Conservation (phyloP, 2,113 vertebrate species). For the Percina caprodes region DNA sequence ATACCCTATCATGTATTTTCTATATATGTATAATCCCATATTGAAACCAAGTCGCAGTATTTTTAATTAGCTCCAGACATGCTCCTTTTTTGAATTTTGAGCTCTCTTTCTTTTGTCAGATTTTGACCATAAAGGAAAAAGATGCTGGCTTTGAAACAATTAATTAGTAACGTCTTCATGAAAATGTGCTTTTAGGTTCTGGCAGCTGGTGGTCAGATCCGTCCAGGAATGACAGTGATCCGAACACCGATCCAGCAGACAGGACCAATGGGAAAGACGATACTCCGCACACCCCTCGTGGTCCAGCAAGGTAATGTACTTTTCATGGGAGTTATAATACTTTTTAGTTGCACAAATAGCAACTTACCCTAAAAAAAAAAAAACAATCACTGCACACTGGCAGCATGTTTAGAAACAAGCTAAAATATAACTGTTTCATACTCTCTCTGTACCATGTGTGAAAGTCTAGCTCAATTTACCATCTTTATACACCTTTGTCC, state of each 20-base stretch:
- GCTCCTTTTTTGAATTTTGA: background rate
- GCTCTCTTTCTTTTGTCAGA: background rate
- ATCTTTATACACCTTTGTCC: background rate
- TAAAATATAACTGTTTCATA: background rate
- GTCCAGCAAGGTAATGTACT: constrained; percentile 91
- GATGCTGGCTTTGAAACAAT: constrained; percentile 4
- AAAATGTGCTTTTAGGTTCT: constrained; percentile 84
- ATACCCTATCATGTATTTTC: background rate
- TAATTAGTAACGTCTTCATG: background rate
- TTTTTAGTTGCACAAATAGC: background rate
- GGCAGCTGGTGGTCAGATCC: constrained; percentile 87
- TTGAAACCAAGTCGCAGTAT: too few relatives aligned
- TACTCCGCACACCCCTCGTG: constrained; percentile 93
- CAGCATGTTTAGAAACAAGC: background rate
- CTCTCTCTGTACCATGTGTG: background rate
- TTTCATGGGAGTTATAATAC: background rate
- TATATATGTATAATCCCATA: background rate
- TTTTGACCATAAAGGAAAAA: background rate
- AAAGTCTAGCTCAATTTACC: background rate
- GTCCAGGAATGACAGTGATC: constrained; percentile 94
- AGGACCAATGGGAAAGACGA: constrained; percentile 88
- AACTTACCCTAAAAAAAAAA: background rate
- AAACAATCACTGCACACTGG: background rate
- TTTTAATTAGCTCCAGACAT: background rate
- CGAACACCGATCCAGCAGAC: constrained; percentile 91